Conservation (phyloP, 2,888 invertebrate species). For the Netelia melanura region DNA sequence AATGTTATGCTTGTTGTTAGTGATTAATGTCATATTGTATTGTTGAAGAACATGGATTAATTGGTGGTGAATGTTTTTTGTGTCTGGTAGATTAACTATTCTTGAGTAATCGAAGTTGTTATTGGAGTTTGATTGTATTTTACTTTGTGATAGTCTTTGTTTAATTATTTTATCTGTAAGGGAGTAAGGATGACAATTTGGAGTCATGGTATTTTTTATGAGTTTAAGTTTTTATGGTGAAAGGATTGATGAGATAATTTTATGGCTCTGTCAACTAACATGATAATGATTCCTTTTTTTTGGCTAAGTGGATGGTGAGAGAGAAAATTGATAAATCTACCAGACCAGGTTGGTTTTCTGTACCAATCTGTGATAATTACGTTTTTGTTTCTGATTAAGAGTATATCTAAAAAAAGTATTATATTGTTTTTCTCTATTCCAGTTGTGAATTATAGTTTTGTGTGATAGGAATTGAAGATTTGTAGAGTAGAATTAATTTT, state of each 20-base stretch:
- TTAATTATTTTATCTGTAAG: neutral
- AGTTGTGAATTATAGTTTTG: slow-evolving; percentile 30
- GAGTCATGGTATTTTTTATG: neutral
- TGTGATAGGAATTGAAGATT: slow-evolving; percentile 32
- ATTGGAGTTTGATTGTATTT: neutral
- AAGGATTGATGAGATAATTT: slow-evolving; percentile 5
- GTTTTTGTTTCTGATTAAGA: slow-evolving; percentile 24
- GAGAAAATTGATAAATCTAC: slow-evolving; percentile 26
- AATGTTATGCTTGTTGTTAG: slow-evolving; percentile 21
- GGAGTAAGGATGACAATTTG: slow-evolving; percentile 24
- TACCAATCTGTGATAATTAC: slow-evolving; percentile 37
- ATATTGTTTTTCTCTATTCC: slow-evolving; percentile 21
- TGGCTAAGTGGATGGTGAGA: slow-evolving; percentile 32
- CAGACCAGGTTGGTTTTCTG: slow-evolving; percentile 46
- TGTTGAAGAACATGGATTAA: neutral
- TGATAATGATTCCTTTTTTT: slow-evolving; percentile 26
- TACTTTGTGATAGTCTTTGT: neutral
- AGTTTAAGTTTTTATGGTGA: slow-evolving; percentile 25
- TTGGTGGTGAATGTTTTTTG: neutral
- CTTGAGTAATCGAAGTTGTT: neutral
- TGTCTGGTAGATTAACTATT: neutral
- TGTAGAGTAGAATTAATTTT: neutral
- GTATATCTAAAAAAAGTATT: slow-evolving; percentile 40
- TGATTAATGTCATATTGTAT: neutral
- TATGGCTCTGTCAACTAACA: too few relatives aligned